Percentiles rank a stretch among this genome's conserved stretches.
Evolutionary conservation across 2,113 vertebrate genomes (phyloP).

Genomic region (Ivindomyrus marchei): DNA sequence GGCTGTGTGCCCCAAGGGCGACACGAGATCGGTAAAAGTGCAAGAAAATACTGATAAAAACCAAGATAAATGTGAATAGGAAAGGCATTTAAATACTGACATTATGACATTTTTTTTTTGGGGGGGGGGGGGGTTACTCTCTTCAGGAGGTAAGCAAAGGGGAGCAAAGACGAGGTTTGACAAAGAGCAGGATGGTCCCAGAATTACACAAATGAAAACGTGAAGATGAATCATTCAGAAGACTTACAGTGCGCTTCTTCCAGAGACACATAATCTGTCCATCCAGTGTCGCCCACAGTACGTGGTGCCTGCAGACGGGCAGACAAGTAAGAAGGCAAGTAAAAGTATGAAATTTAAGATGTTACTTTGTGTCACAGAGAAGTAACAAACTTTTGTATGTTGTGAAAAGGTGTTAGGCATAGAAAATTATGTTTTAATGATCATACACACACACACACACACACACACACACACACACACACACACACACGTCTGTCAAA

Average conservation of each 20-base stretch:
- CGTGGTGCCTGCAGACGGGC: constrained; percentile 48
- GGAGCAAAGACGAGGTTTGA: not conserved
- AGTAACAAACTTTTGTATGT: not conserved
- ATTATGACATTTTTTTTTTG: too few species aligned
- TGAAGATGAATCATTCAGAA: not conserved
- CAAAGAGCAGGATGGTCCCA: not conserved
- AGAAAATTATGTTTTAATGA: too few species aligned
- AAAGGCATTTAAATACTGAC: too few species aligned
- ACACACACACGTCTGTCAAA: not conserved
- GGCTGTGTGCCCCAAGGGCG: too few species aligned
- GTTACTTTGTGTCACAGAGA: not conserved
- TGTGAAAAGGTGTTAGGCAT: too few species aligned
- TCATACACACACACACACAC: too few species aligned
- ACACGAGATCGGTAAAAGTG: not conserved
- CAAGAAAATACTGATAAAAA: too few species aligned
- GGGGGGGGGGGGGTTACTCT: not conserved
- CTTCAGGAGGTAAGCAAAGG: not conserved
- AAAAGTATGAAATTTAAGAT: not conserved
- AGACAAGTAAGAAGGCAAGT: not conserved
- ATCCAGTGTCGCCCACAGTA: constrained; percentile 57
- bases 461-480: too few species aligned
- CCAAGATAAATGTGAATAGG: too few species aligned
- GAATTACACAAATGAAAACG: not conserved
- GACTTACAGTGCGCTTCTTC: constrained; percentile 63
- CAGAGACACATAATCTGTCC: constrained; percentile 60